phyloP scores from a whole-genome alignment of 2,113 vertebrate genomes.

The Ceyx cyanopectus region DNA sequence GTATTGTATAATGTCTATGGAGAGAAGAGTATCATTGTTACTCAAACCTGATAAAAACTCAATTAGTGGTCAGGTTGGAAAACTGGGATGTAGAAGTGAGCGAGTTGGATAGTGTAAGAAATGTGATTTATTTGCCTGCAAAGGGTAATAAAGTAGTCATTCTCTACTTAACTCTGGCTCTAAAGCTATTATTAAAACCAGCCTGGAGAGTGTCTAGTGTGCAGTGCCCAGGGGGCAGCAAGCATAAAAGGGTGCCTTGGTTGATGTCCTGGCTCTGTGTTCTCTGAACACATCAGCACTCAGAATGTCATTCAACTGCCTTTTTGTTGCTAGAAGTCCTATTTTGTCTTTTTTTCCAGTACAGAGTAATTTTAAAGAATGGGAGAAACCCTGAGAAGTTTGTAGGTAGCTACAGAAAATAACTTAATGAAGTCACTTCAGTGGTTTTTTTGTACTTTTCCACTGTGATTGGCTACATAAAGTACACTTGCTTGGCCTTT shows the following conservation, averaged over 20 bases:
- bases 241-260: background rate
- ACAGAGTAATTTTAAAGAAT: background rate
- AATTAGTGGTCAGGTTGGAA: background rate
- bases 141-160: background rate
- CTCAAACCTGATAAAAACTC: background rate
- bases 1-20: fast-evolving
- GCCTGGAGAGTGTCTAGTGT: background rate
- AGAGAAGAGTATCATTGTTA: fast-evolving
- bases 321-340: background rate
- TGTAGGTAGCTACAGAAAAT: background rate
- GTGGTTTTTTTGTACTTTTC: background rate
- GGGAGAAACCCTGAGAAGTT: background rate
- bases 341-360: background rate
- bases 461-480: background rate
- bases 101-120: background rate
- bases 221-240: background rate
- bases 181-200: constrained; percentile 22
- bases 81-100: background rate
- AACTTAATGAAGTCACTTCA: background rate
- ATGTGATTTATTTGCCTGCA: constrained; percentile 5
- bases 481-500: background rate
- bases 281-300: background rate
- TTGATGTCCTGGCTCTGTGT: background rate
- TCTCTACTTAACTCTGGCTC: background rate
- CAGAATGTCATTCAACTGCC: background rate